Percentiles rank a stretch among this genome's conserved stretches.
Evolutionary conservation across 1,140 invertebrate genomes (phyloP).

Genomic region (Melanaphis sacchari): DNA sequence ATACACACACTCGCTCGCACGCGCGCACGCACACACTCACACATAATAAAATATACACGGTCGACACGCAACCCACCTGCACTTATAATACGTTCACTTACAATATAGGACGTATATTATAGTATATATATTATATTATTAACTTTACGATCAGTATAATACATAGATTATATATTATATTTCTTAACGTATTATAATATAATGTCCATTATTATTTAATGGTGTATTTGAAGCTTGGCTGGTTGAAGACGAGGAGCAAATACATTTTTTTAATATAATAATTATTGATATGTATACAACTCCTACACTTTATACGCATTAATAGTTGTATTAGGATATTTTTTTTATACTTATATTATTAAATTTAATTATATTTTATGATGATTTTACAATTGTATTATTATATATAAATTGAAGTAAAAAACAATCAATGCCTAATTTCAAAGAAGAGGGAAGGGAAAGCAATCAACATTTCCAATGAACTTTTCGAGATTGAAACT

Average conservation of each 20-base stretch:
- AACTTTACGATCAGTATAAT: background rate
- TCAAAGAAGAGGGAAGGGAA: too few species aligned
- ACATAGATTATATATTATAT: background rate
- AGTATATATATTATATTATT: background rate
- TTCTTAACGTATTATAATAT: background rate
- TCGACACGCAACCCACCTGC: slow-evolving; percentile 5
- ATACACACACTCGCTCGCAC: too few species aligned
- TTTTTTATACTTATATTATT: background rate
- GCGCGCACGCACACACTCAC: too few species aligned
- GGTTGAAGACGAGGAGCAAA: background rate
- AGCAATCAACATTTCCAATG: background rate
- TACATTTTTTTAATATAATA: background rate
- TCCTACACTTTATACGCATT: background rate
- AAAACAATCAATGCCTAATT: background rate
- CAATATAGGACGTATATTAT: background rate
- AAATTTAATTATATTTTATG: background rate
- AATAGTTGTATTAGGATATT: too few species aligned
- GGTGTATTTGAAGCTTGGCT: background rate
- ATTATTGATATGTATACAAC: background rate
- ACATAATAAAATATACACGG: background rate
- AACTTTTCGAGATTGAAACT: too few species aligned
- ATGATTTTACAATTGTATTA: background rate
- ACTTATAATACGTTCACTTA: background rate
- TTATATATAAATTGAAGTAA: background rate
- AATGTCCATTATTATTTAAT: background rate